phyloP scores from a whole-genome alignment of 2,113 vertebrate species.

The Capricornis sumatraensis region DNA sequence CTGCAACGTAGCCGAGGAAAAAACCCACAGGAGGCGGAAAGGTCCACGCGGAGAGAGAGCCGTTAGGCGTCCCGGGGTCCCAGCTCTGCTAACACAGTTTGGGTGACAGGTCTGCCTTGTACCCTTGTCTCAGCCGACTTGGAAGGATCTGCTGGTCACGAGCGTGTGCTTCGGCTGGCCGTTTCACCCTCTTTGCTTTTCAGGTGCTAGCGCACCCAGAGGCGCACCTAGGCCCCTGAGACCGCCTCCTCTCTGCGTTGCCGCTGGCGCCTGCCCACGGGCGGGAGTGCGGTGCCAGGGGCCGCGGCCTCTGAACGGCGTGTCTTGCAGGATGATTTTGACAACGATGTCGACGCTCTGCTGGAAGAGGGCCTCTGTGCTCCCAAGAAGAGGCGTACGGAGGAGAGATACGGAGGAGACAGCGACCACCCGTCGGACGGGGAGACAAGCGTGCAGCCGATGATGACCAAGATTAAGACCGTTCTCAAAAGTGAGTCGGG shows the following conservation, averaged over 20 bases:
- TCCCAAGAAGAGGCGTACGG: conserved; percentile 93
- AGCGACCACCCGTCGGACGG: conserved; percentile 96
- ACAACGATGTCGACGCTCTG: conserved; percentile 98
- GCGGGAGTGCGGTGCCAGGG: neutral
- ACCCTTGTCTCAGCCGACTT: neutral
- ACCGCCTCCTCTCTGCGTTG: conserved; percentile 58
- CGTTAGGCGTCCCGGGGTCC: neutral
- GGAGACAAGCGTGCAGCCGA: conserved; percentile 95
- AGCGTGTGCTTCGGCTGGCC: neutral
- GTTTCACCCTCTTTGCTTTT: conserved; percentile 40
- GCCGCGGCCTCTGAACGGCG: conserved; percentile 73
- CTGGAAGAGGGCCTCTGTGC: conserved; percentile 96
- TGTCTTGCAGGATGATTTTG: conserved; percentile 98
- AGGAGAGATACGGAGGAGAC: conserved; percentile 90
- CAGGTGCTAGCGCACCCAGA: conserved; percentile 24
- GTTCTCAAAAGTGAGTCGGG: conserved; percentile 95
- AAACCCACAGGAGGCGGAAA: neutral
- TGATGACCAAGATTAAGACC: conserved; percentile 99
- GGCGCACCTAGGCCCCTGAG: conserved; percentile 22
- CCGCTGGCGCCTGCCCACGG: neutral
- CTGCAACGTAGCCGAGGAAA: neutral
- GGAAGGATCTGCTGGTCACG: conserved; percentile 15
- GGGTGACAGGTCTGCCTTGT: neutral
- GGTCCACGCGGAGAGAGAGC: neutral
- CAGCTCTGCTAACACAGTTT: neutral